Conservation (phyloP, 2,888 invertebrate species). For the Thalpophila matura region DNA sequence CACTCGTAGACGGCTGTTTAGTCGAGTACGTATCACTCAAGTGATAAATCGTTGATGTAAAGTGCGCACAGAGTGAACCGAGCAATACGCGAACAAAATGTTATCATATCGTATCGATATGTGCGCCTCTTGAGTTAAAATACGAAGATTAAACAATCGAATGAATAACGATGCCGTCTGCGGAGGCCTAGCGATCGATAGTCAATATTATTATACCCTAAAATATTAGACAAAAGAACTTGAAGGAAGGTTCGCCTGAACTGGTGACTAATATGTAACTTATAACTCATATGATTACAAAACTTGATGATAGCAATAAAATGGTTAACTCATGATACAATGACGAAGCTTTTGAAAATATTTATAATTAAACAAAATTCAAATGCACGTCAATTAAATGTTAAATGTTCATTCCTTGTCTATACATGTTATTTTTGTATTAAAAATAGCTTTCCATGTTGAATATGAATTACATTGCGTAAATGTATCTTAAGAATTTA, state of each 20-base stretch:
- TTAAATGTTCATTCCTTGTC: conserved; percentile 68
- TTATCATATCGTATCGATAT: neutral
- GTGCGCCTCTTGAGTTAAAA: conserved; percentile 1
- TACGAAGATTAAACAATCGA: neutral
- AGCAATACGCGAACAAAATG: neutral
- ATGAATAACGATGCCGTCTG: neutral
- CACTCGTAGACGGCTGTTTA: conserved; percentile 2
- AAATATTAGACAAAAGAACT: conserved; percentile 13
- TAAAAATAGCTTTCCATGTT: conserved; percentile 67
- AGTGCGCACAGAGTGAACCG: neutral
- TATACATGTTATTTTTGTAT: conserved; percentile 61
- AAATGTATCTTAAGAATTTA: conserved; percentile 70
- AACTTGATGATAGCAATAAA: conserved; percentile 44
- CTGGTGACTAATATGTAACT: conserved; percentile 36
- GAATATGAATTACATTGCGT: conserved; percentile 69
- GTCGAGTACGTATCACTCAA: neutral
- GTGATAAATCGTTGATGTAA: neutral
- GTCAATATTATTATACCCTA: conserved; percentile 32
- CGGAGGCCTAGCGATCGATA: neutral
- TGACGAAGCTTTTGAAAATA: conserved; percentile 56
- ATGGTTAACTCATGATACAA: conserved; percentile 15
- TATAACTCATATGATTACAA: conserved; percentile 21
- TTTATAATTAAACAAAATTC: conserved; percentile 37
- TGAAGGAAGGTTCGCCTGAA: conserved; percentile 21
- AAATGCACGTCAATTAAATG: conserved; percentile 58